phyloP scores from a whole-genome alignment of 2,888 invertebrate genomes.

The Cheilosia soror region DNA sequence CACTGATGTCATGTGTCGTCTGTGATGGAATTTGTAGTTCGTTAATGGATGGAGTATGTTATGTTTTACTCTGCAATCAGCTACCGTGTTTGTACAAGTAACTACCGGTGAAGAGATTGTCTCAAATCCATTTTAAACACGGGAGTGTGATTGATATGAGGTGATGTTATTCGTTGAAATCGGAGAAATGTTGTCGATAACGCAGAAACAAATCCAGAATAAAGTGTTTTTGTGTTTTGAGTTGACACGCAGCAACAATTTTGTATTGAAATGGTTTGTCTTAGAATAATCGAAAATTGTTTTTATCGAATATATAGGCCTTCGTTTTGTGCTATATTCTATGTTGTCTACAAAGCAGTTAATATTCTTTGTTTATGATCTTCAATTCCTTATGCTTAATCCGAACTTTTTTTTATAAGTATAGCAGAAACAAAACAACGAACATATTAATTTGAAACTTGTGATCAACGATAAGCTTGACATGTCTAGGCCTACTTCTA shows the following conservation, averaged over 20 bases:
- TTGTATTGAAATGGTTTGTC: neutral
- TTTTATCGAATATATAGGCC: neutral
- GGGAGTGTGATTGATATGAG: constrained; percentile 50
- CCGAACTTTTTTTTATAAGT: too few species aligned
- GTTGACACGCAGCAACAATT: constrained; percentile 1
- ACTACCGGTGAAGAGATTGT: constrained; percentile 46
- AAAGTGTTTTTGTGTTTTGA: constrained; percentile 5
- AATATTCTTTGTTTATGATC: too few species aligned
- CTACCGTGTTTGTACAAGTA: constrained; percentile 66
- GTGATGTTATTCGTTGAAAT: constrained; percentile 26
- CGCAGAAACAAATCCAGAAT: constrained; percentile 29
- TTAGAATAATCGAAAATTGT: constrained; percentile 17
- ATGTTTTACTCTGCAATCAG: constrained; percentile 54
- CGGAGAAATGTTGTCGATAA: constrained; percentile 10
- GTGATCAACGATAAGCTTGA: too few species aligned
- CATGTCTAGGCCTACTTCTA: too few species aligned
- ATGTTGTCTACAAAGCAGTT: too few species aligned
- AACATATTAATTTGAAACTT: too few species aligned
- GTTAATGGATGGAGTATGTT: constrained; percentile 67
- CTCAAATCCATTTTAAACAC: constrained; percentile 59
- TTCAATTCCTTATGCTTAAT: too few species aligned
- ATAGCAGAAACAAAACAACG: too few species aligned
- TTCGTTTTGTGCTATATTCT: neutral
- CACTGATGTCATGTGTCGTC: constrained; percentile 64
- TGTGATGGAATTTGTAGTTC: constrained; percentile 66